Percentiles rank a stretch among this genome's conserved stretches.
Conservation (phyloP, 2,113 vertebrate genomes). For the Accipiter cooperii region DNA sequence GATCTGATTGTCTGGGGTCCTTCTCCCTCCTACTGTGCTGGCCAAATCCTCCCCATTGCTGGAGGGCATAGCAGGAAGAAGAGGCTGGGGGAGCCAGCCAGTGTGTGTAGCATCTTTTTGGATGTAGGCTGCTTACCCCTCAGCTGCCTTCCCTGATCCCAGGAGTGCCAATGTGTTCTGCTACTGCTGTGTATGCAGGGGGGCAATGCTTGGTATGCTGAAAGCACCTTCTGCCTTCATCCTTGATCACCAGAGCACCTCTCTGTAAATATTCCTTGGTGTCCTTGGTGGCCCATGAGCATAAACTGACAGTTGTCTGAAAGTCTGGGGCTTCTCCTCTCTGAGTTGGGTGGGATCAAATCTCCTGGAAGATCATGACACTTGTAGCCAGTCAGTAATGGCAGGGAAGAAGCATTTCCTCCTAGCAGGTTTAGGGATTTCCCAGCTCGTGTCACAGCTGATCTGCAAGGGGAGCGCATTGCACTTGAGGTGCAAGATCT, state of each 20-base stretch:
- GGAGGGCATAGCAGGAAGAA: neutral
- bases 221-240: neutral
- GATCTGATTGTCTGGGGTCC: neutral
- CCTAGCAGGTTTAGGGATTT: neutral
- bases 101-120: no score
- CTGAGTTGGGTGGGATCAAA: neutral
- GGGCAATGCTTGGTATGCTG: neutral
- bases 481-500: neutral
- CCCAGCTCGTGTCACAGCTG: fast-evolving
- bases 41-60: fast-evolving
- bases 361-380: neutral
- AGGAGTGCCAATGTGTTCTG: neutral
- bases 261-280: neutral
- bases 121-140: neutral
- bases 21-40: neutral
- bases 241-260: neutral
- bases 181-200: neutral
- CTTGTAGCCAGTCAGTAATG: neutral
- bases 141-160: neutral
- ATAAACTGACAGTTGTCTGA: neutral
- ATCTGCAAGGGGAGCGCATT: neutral
- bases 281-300: neutral
- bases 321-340: neutral
- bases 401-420: neutral
- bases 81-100: neutral